Base-by-base conservation (phyloP, 2,113 vertebrate species). In the Hippocampus barbouri region DNA sequence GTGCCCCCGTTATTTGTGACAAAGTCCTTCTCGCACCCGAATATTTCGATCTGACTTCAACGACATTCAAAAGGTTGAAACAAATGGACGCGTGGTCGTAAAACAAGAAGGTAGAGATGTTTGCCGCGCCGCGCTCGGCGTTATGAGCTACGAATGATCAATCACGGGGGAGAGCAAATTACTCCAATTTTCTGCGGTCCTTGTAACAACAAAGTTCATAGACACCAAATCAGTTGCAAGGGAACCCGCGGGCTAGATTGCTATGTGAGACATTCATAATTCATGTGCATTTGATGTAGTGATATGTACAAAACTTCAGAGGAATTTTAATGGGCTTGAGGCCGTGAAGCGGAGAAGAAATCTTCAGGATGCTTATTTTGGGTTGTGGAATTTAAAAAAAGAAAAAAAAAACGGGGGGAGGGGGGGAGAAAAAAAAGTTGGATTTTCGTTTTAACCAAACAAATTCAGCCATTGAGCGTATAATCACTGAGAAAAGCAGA, bases 211-310 rank as follows among this genome's bases (percentile, higher is more conserved):
- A 89, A 92, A 92, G 89, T 92, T 91, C 86, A 90, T 81, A 92
- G 88, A 92, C 86, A 91, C 86, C 89, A 88, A 89, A 91, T 91
- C 89, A 87, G 87, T 90, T 91, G 91, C 84, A 85, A 91, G 89
- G 90, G 88, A 91, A 91, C 89, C 91, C 90, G 85, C 84, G 85
- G 92, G 90, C 90, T 92, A 93, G 84, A 86, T 87, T 89, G 90
- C 87, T 90, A 87, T 91, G 89, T 87, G 88, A 91, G 88, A 91
- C 90, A 93, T 93, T 93, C 88, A 93, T 93, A 91, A 93, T 93
- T 92, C 91, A 93, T 93, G 91, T 89, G 89, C 82, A 92, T 90
- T 91, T 92, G 91, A 93, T 93, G 90, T 92, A 86, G 92, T 92
- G 91, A 93, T 93, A 92, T 92, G 91, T 91, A 89, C 82, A 90